Conservation (phyloP, 2,113 vertebrate species). For the Pygoscelis antarcticus region DNA sequence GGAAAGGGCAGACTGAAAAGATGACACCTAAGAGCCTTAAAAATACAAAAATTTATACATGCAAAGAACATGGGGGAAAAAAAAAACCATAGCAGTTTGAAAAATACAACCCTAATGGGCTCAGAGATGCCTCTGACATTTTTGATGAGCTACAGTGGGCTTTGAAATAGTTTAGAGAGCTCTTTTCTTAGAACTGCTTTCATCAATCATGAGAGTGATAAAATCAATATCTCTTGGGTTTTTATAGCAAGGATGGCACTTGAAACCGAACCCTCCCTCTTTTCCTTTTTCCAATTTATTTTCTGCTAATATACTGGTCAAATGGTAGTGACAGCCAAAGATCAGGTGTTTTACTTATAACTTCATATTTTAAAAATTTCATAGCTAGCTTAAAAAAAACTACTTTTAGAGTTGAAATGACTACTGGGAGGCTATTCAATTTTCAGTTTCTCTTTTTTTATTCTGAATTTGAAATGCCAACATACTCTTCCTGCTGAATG, state of each 20-base stretch:
- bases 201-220: constrained; percentile 41
- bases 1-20: background rate
- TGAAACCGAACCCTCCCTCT: background rate
- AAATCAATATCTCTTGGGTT: constrained; percentile 43
- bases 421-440: background rate
- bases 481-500: background rate
- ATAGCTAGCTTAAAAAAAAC: background rate
- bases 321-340: background rate
- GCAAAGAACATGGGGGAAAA: background rate
- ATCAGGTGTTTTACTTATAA: background rate
- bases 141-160: constrained; percentile 9
- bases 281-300: background rate
- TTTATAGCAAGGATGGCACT: constrained; percentile 3
- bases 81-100: background rate
- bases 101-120: background rate
- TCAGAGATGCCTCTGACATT: constrained; percentile 22
- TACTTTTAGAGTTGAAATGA: background rate
- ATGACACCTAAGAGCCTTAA: background rate
- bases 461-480: background rate
- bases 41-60: background rate
- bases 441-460: background rate
- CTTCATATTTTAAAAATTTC: background rate
- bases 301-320: background rate
- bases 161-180: constrained; percentile 60
- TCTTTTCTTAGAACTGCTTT: constrained; percentile 41